Evolutionary conservation across 2,888 invertebrate species (phyloP).

Genomic region (Labia minor): DNA sequence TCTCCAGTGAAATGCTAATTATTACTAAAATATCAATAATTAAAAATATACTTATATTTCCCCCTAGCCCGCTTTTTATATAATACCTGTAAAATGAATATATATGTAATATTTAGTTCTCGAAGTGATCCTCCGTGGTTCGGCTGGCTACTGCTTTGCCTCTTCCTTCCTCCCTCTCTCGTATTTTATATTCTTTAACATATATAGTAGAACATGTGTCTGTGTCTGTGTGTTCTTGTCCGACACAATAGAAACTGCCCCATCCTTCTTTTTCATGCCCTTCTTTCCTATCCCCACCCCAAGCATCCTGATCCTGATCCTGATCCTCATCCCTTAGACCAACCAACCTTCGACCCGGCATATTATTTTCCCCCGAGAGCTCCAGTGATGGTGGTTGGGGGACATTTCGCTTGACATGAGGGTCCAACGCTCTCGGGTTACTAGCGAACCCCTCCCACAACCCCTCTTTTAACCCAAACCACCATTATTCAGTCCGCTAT

Average conservation of each 20-base stretch:
- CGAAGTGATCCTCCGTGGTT: too few species aligned
- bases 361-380: conserved; percentile 7
- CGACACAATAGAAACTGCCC: neutral
- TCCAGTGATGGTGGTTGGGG: neutral
- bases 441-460: too few species aligned
- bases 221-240: neutral
- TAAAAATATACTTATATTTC: too few species aligned
- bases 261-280: neutral
- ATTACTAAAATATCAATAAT: too few species aligned
- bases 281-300: neutral
- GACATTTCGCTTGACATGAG: neutral
- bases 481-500: neutral
- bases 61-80: too few species aligned
- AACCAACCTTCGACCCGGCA: conserved; percentile 13
- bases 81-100: too few species aligned
- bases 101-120: too few species aligned
- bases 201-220: neutral
- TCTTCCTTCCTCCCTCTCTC: neutral
- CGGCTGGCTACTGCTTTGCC: too few species aligned
- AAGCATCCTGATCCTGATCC: neutral
- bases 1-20: too few species aligned
- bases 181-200: neutral
- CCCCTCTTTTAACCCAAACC: too few species aligned
- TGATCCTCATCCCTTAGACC: neutral
- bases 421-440: neutral